Base-by-base conservation (phyloP, 23 tunicate species). In the Botrylloides violaceus region DNA sequence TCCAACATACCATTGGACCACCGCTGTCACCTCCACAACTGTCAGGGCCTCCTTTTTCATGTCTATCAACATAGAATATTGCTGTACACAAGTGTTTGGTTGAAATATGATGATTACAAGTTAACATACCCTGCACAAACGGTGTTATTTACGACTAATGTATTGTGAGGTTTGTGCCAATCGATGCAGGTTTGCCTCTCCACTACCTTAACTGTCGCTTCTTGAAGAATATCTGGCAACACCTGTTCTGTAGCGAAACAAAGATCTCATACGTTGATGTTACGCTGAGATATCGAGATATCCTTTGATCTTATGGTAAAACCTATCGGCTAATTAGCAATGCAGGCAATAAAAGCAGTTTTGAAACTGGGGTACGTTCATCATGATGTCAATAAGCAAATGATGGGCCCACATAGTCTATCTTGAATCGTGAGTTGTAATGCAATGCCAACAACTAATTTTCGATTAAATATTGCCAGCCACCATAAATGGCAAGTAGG, bases 11-110 rank as follows among this genome's bases (percentile, higher is more conserved):
- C 34, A 63, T 21, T 4, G 70, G 70, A 4, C 70, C 70, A 27
- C 70, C 70, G 9, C 70, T 63, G 33, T 63, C 70, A 12, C 70
- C 70, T 4, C 70, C 70, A 9, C 70, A 63, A 63, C 35, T 63
- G 33, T 63, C 70, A 27, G 35, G 7, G 3, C 70, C 70, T 29
- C 70, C 70, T 63, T 28, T 33, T 27, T 7, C 12, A 31, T 63
- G 70, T 31, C 70, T 63, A 15, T 43, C 9, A 43, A 43, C 9
- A 7, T 43, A 15, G 15, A 43, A 43, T 7, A 7, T 43, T 43
- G 53, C 53, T 7, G 53, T 43, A 7, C 18, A 47, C 12, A 47
- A 12, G 55, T 12, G 18, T n/a, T 12, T 12, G 18, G 18, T 18
- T 47, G 55, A 12, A 12, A 47, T 12, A 18, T 18, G 55, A 47